phyloP scores from a whole-genome alignment of 2,113 vertebrate genomes.

The Eublepharis macularius region DNA sequence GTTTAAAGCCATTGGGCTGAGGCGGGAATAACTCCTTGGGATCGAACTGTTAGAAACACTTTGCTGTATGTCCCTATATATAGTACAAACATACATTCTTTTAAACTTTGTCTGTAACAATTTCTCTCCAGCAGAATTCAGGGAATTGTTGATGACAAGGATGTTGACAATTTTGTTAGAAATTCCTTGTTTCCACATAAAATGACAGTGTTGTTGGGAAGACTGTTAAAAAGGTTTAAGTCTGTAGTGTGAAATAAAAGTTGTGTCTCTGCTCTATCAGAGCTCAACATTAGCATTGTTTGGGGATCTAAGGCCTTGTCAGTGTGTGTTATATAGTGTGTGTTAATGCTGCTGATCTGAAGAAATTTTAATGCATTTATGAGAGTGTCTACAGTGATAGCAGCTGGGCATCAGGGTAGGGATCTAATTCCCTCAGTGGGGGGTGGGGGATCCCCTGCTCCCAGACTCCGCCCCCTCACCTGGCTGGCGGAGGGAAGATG shows the following conservation, averaged over 20 bases:
- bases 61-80: background rate
- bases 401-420: background rate
- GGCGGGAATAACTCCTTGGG: too few relatives aligned
- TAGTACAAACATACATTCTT: background rate
- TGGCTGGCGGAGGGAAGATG: too few relatives aligned
- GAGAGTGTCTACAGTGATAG: background rate
- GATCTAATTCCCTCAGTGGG: too few relatives aligned
- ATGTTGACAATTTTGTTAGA: background rate
- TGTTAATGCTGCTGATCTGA: background rate
- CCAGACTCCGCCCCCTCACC: too few relatives aligned
- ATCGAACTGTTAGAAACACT: background rate
- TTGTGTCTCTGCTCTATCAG: background rate
- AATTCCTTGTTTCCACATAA: background rate
- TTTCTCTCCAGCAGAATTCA: background rate
- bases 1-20: too few relatives aligned
- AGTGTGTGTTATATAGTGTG: background rate
- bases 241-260: background rate
- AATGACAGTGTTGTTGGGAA: background rate
- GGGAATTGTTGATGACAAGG: background rate
- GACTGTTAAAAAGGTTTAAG: background rate
- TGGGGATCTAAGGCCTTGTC: background rate
- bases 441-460: too few relatives aligned
- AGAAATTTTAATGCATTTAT: background rate
- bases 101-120: background rate
- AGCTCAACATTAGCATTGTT: background rate